These are phyloP conservation scores for Pectinophora gossypiella DNA, from an alignment of 1,140 invertebrate genomes.

Conservation along the genomic window DNA sequence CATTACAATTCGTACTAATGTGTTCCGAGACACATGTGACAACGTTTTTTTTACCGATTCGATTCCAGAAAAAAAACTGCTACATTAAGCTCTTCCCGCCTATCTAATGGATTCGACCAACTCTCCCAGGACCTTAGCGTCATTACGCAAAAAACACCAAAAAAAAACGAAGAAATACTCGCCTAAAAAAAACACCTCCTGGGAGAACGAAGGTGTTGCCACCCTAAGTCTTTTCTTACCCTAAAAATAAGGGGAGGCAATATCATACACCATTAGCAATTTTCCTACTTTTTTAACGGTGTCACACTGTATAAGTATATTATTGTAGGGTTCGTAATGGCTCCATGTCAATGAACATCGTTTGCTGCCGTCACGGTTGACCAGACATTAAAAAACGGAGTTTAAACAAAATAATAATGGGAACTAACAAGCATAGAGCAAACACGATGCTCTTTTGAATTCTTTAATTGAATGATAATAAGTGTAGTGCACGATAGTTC, in stretches of 20 bases:
- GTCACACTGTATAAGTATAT: conserved; percentile 62
- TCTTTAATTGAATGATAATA: conserved; percentile 54
- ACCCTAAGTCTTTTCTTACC: conserved; percentile 64
- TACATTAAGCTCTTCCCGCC: conserved; percentile 70
- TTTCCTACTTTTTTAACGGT: conserved; percentile 70
- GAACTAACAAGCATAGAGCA: neutral
- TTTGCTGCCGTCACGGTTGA: neutral
- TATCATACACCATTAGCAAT: conserved; percentile 74
- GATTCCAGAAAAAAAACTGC: conserved; percentile 53
- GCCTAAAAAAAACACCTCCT: conserved; percentile 63
- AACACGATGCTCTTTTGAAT: conserved; percentile 47
- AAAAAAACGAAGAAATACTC: conserved; percentile 50
- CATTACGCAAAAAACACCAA: conserved; percentile 64
- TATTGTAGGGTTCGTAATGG: conserved; percentile 11
- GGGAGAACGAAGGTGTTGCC: conserved; percentile 66
- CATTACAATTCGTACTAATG: conserved; percentile 53
- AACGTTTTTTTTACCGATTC: conserved; percentile 43
- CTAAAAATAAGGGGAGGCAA: conserved; percentile 67
- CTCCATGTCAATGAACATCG: neutral
- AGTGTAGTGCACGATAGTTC: conserved; percentile 21
- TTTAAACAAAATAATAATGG: neutral
- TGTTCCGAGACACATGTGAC: conserved; percentile 46
- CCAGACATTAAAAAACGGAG: neutral
- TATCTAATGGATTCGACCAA: conserved; percentile 71
- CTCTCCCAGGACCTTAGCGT: conserved; percentile 66